phyloP scores from a whole-genome alignment of 2,113 vertebrate genomes.

The Trachemys scripta region DNA sequence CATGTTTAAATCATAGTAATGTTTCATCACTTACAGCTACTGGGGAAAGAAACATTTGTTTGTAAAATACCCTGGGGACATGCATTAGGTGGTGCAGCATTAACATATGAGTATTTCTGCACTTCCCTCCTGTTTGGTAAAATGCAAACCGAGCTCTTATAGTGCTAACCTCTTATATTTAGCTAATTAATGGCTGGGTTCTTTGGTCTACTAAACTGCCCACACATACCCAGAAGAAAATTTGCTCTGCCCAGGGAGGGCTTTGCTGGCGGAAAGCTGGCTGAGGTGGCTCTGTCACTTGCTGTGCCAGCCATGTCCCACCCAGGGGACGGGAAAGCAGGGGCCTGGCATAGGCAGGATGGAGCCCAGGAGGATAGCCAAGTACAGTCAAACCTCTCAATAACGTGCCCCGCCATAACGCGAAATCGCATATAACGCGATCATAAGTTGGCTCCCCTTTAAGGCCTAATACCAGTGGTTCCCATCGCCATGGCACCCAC shows the following conservation, averaged over 20 bases:
- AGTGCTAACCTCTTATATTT: not conserved
- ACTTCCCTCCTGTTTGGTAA: not conserved
- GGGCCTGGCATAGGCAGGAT: not conserved
- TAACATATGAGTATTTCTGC: not conserved
- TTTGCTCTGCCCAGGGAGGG: not conserved
- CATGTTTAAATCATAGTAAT: conserved; percentile 22
- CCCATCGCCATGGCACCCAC: no score
- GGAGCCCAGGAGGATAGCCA: not conserved
- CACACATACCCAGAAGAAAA: not conserved
- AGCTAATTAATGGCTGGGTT: not conserved
- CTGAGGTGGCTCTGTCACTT: not conserved
- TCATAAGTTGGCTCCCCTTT: no score
- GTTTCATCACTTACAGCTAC: not conserved
- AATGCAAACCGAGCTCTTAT: not conserved
- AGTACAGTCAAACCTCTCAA: not conserved
- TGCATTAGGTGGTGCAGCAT: rapidly evolving
- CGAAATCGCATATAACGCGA: no score
- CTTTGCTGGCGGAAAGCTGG: not conserved
- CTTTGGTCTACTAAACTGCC: not conserved
- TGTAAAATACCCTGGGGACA: conserved; percentile 14
- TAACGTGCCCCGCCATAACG: no score
- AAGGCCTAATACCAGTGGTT: no score
- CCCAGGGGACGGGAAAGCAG: conserved; percentile 1
- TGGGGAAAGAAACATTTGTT: not conserved
- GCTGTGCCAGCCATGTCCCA: not conserved